These are phyloP conservation scores for Apteryx mantelli DNA, from an alignment of 2,113 vertebrate genomes.

Conservation along the genomic window DNA sequence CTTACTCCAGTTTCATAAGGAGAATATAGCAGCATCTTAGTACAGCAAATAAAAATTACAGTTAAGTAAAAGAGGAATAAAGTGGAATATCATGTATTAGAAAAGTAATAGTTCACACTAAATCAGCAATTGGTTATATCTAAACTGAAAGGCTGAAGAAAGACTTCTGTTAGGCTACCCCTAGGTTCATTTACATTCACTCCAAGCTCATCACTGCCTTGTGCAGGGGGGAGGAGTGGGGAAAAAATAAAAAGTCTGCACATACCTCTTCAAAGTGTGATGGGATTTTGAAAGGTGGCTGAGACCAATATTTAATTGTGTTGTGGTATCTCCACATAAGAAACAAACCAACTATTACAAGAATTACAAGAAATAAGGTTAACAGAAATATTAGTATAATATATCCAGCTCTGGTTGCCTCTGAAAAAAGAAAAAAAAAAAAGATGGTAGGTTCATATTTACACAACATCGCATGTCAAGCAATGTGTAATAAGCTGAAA, in stretches of 20 bases:
- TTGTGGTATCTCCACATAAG: conserved; percentile 7
- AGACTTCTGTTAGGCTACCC: not conserved
- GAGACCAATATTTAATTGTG: conserved; percentile 64
- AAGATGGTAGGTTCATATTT: not conserved
- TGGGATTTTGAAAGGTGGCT: conserved; percentile 67
- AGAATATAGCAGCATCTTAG: not conserved
- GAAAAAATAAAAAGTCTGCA: not conserved
- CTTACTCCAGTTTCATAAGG: rapidly evolving
- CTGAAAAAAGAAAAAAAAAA: conserved; percentile 9
- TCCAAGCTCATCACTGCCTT: not conserved
- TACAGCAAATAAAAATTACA: too few relatives aligned
- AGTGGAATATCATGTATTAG: not conserved
- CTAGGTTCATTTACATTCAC: not conserved
- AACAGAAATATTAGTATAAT: rapidly evolving
- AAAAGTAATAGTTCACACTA: not conserved
- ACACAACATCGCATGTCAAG: not conserved
- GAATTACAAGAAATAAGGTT: rapidly evolving
- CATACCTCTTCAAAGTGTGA: conserved; percentile 70
- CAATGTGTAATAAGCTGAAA: not conserved
- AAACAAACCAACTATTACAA: not conserved
- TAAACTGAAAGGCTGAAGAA: not conserved
- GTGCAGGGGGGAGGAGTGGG: not conserved
- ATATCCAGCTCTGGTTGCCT: not conserved
- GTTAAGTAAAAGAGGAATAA: not conserved
- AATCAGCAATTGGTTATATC: not conserved